Conservation (phyloP, 1,140 invertebrate species). For the Nephila pilipes region DNA sequence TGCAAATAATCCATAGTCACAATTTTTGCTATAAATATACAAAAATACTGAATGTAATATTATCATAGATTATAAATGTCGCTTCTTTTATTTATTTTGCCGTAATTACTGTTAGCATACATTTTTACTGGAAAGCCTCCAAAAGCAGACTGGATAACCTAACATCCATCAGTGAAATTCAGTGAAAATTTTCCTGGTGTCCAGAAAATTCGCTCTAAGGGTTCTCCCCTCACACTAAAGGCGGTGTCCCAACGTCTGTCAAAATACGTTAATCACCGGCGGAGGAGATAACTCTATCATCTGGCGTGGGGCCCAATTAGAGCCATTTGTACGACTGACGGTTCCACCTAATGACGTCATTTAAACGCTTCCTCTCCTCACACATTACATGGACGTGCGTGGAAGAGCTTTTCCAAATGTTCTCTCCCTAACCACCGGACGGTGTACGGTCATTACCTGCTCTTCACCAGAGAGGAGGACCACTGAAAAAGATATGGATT, state of each 20-base stretch:
- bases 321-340: constrained; percentile 60
- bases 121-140: too few relatives aligned
- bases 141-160: too few relatives aligned
- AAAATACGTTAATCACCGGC: constrained; percentile 69
- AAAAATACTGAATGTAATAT: too few relatives aligned
- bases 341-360: constrained; percentile 58
- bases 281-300: constrained; percentile 62
- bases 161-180: too few relatives aligned
- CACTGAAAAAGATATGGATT: constrained; percentile 16
- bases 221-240: constrained; percentile 1
- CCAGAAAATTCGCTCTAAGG: too few relatives aligned
- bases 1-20: too few relatives aligned
- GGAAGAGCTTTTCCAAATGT: background rate
- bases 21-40: too few relatives aligned
- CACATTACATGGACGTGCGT: background rate
- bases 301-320: constrained; percentile 68
- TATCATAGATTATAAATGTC: too few relatives aligned
- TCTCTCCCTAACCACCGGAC: background rate
- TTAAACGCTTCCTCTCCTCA: constrained; percentile 11
- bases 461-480: background rate
- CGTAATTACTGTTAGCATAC: too few relatives aligned
- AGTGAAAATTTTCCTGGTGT: too few relatives aligned
- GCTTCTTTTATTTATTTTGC: too few relatives aligned
- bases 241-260: constrained; percentile 54
- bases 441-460: background rate